These are phyloP conservation scores for Montipora capitata DNA, from an alignment of 92 coral and sea anemone genomes.

Conservation along the genomic window DNA sequence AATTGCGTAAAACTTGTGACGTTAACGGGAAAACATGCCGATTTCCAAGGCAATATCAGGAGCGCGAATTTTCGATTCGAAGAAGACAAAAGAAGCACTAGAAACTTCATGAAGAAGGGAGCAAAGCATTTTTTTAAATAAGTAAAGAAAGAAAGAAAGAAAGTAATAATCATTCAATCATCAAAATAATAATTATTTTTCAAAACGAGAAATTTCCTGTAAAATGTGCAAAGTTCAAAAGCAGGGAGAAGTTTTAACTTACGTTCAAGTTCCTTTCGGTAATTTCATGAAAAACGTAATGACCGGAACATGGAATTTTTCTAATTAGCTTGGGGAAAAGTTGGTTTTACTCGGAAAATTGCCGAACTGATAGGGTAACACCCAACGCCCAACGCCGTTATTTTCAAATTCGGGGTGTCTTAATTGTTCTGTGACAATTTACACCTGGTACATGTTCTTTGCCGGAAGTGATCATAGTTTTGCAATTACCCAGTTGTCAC, in stretches of 20 bases:
- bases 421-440: background rate
- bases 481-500: background rate
- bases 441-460: background rate
- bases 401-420: background rate
- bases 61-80: slow-evolving; percentile 87
- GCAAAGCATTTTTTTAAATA: background rate
- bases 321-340: background rate
- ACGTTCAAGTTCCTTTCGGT: no score
- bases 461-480: background rate
- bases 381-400: slow-evolving; percentile 6
- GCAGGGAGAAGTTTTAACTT: no score
- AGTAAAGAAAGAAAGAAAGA: no score
- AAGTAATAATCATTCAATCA: no score
- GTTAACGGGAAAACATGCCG: slow-evolving; percentile 83
- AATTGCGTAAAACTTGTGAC: slow-evolving; percentile 59
- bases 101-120: background rate
- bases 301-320: no score
- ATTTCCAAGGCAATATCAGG: slow-evolving; percentile 67
- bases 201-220: no score
- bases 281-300: no score
- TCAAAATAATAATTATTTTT: no score
- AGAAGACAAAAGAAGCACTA: background rate
- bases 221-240: no score
- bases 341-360: slow-evolving; percentile 8
- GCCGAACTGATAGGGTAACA: background rate